Base-by-base conservation (phyloP, 1,140 invertebrate genomes). In the Drosophila nikananu region DNA sequence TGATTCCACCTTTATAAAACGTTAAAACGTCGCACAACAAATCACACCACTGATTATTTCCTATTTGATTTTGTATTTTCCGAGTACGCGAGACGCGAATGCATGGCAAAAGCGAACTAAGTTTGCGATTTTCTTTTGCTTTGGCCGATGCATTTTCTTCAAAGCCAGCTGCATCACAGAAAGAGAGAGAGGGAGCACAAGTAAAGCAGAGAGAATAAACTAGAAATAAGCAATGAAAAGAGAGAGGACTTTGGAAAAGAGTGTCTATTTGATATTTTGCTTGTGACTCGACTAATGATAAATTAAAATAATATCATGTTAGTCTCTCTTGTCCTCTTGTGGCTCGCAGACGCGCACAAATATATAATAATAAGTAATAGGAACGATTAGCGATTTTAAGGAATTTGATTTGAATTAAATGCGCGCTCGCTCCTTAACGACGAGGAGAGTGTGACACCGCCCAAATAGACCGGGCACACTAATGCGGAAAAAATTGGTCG, bases 71-170 rank as follows among this genome's bases (percentile, higher is more conserved):
- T 37, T 58, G n/a, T 58, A 41, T 58, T 58, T 58, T 23, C 55
- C 35, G 55, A 42, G 41, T 32, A 32, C 17, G n/a, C 62, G 54
- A 59, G 15, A 23, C 23, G 61, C 61, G 61, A 59, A 41, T 59
- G 61, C 61, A 64, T 57, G 54, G 19, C 25, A 64, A 37, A 74
- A 59, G 32, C 48, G 55, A 72, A 54, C 46, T 65, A 65, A 65
- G 27, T 42, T 65, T 61, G 62, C 35, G 15, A 17, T 62, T 42
- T 42, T 35, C 57, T 39, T 41, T 51, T 35, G 42, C 59, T 15
- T 64, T 32, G 42, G 7, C 30, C 23, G 17, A 23, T 64, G 25
- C 35, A 64, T 61, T 64, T 64, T 61, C 62, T 55, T 27, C 25
- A 32, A 63, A 39, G 8, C 32, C 32, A 35, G 58, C 19, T 64